phyloP scores from a whole-genome alignment of 2,888 invertebrate species.

The Dermolepida albohirtum region DNA sequence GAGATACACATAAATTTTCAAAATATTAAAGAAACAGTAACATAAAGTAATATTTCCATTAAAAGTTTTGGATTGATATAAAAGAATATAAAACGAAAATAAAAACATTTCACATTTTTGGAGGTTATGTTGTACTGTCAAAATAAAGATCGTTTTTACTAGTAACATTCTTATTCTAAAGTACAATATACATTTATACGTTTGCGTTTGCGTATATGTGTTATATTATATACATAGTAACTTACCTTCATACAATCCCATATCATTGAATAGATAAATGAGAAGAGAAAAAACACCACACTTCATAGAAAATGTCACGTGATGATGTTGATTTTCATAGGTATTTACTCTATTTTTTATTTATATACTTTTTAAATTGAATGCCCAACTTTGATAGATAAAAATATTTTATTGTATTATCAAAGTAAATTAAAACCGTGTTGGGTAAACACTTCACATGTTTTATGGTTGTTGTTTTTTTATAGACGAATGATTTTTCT shows the following conservation, averaged over 20 bases:
- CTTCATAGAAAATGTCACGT: neutral
- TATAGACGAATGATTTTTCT: neutral
- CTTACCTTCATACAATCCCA: slow-evolving; percentile 61
- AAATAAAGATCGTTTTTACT: slow-evolving; percentile 6
- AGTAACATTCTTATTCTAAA: slow-evolving; percentile 7
- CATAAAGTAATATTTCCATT: too few relatives aligned
- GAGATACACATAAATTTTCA: too few relatives aligned
- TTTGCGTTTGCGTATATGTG: too few relatives aligned
- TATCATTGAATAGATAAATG: slow-evolving; percentile 50
- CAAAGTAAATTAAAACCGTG: slow-evolving; percentile 8
- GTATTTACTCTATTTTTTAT: slow-evolving; percentile 13
- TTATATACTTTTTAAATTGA: neutral
- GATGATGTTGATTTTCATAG: slow-evolving; percentile 3
- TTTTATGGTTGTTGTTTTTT: slow-evolving; percentile 9
- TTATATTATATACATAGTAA: slow-evolving; percentile 11
- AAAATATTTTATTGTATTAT: slow-evolving; percentile 3
- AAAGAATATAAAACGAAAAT: too few relatives aligned
- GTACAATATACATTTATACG: neutral
- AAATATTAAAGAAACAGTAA: too few relatives aligned
- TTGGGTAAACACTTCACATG: slow-evolving; percentile 37
- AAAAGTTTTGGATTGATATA: too few relatives aligned
- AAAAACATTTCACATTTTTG: too few relatives aligned
- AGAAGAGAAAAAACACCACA: slow-evolving; percentile 5
- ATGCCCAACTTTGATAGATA: neutral
- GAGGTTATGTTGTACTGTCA: neutral